Evolutionary conservation across 2,113 vertebrate species (phyloP).

Genomic region (Corythoichthys intestinalis): DNA sequence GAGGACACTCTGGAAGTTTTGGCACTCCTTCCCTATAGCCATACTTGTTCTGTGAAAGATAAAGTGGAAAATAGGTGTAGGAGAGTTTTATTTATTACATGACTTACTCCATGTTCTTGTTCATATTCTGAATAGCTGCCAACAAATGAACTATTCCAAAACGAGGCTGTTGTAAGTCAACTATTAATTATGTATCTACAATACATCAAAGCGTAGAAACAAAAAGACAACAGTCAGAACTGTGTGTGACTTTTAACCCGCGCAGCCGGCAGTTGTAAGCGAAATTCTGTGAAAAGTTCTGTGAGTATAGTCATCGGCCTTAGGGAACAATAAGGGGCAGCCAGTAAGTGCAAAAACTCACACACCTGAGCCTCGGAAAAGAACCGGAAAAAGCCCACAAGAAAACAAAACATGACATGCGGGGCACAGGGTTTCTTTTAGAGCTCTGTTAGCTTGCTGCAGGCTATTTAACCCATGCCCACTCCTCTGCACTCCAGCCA

Average conservation of each 20-base stretch:
- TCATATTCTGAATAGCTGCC: background rate
- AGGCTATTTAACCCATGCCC: conserved; percentile 50
- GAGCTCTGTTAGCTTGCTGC: conserved; percentile 34
- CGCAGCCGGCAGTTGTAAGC: conserved; percentile 20
- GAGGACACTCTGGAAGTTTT: conserved; percentile 62
- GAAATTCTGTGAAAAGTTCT: conserved; percentile 40
- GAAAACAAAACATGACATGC: conserved; percentile 62
- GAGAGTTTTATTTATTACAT: background rate
- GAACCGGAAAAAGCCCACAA: conserved; percentile 40
- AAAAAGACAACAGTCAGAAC: background rate
- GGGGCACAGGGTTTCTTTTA: conserved; percentile 45
- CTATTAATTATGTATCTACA: background rate
- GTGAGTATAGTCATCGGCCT: conserved; percentile 38
- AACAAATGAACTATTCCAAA: background rate
- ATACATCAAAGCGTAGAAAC: background rate
- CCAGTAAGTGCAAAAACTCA: conserved; percentile 22
- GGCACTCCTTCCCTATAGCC: conserved; percentile 83
- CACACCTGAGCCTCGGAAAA: conserved; percentile 47
- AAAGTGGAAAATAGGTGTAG: background rate
- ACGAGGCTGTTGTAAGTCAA: background rate
- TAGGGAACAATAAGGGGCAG: conserved; percentile 37
- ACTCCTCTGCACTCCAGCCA: conserved; percentile 43
- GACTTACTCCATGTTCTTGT: background rate
- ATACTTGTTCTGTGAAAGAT: conserved; percentile 83
- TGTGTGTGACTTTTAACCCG: conserved; percentile 33